These are phyloP conservation scores for Andrena praecox DNA, from an alignment of 2,888 invertebrate genomes.

Conservation along the genomic window DNA sequence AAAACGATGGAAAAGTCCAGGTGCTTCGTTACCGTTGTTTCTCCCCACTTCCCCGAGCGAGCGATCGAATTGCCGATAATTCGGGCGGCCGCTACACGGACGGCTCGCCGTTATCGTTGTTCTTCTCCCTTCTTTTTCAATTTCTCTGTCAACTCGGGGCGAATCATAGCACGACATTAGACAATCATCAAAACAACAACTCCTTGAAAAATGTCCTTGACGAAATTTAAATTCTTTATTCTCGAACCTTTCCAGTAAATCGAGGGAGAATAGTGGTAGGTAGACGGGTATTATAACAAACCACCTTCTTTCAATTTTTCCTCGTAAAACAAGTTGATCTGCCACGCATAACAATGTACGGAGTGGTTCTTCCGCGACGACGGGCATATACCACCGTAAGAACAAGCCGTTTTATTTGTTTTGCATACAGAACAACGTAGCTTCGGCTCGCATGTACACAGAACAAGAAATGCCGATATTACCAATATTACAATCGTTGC, in stretches of 20 bases:
- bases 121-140: conserved; percentile 15
- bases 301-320: conserved; percentile 75
- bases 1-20: conserved; percentile 33
- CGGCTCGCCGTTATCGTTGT: conserved; percentile 40
- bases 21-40: conserved; percentile 45
- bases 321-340: conserved; percentile 79
- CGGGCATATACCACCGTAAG: conserved; percentile 6
- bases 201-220: conserved; percentile 69
- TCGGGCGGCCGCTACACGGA: conserved; percentile 6
- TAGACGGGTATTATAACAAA: conserved; percentile 82
- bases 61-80: conserved; percentile 16
- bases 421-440: conserved; percentile 1
- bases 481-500: neutral
- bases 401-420: neutral
- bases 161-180: conserved; percentile 65
- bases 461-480: neutral
- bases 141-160: conserved; percentile 30
- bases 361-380: conserved; percentile 50
- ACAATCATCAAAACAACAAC: conserved; percentile 56
- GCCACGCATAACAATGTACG: conserved; percentile 75
- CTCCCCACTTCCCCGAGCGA: conserved; percentile 1
- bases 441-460: neutral
- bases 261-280: conserved; percentile 84
- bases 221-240: conserved; percentile 82
- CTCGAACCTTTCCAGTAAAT: conserved; percentile 84